phyloP scores from a whole-genome alignment of 2,113 vertebrate species.

The Corythornis cristatus region DNA sequence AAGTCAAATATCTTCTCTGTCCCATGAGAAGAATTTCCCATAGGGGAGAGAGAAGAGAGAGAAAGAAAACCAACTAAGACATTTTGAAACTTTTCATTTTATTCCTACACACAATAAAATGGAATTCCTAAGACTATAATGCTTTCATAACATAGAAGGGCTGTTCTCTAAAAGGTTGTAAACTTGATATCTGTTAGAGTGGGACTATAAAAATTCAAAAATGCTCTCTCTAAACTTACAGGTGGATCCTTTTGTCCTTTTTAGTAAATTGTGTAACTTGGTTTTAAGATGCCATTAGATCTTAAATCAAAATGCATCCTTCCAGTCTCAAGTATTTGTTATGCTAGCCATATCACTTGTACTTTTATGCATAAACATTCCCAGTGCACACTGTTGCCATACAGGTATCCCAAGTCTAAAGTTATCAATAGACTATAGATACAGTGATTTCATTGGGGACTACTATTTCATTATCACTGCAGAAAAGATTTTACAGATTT shows the following conservation, averaged over 20 bases:
- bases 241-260: background rate
- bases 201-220: background rate
- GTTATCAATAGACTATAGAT: background rate
- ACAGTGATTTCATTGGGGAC: background rate
- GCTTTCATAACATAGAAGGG: background rate
- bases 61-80: background rate
- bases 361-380: background rate
- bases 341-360: background rate
- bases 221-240: background rate
- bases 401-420: background rate
- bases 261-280: background rate
- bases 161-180: background rate
- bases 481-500: background rate
- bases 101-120: background rate
- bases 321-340: background rate
- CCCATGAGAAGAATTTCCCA: background rate
- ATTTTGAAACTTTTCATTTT: background rate
- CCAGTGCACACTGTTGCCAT: background rate
- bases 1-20: background rate
- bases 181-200: background rate
- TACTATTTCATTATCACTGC: background rate
- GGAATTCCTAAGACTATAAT: background rate
- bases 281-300: background rate
- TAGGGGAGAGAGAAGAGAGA: background rate
- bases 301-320: background rate